These are phyloP conservation scores for Botia kubotai DNA, from an alignment of 2,797 vertebrate species.

Conservation along the genomic window DNA sequence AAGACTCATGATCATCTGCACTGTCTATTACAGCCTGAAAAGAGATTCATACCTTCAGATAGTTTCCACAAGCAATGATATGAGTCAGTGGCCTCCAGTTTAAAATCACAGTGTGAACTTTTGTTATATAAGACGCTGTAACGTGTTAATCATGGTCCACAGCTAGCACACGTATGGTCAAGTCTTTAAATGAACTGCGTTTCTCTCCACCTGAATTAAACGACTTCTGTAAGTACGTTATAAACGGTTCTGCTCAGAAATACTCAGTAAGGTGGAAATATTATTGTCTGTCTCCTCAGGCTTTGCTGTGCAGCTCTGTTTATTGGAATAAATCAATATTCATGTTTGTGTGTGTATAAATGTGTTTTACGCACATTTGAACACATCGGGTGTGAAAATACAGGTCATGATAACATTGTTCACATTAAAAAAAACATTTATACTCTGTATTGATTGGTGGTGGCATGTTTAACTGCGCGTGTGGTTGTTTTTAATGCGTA, in stretches of 20 bases:
- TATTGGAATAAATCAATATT: slow-evolving; percentile 73
- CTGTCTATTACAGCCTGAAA: too few relatives aligned
- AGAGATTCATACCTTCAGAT: neutral
- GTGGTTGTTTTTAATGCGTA: slow-evolving; percentile 34
- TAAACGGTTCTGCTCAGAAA: neutral
- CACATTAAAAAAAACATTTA: slow-evolving; percentile 30
- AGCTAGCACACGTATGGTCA: slow-evolving; percentile 24
- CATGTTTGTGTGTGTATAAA: slow-evolving; percentile 55
- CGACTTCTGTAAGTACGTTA: neutral
- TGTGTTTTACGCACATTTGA: too few relatives aligned
- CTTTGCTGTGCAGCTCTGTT: slow-evolving; percentile 71
- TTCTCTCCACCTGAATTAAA: neutral
- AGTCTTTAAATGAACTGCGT: slow-evolving; percentile 2
- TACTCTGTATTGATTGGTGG: slow-evolving; percentile 33
- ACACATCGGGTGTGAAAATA: too few relatives aligned
- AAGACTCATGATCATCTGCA: neutral
- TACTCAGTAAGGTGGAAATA: slow-evolving; percentile 42
- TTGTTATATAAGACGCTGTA: neutral
- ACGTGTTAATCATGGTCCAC: slow-evolving; percentile 32
- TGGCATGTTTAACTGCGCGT: slow-evolving; percentile 22
- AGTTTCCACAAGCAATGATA: neutral
- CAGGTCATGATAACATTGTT: neutral
- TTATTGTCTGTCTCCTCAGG: neutral
- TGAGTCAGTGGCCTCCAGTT: neutral
- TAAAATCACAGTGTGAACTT: slow-evolving; percentile 4